These are phyloP conservation scores for Xylota sylvarum DNA, from an alignment of 2,888 invertebrate species.

Conservation along the genomic window DNA sequence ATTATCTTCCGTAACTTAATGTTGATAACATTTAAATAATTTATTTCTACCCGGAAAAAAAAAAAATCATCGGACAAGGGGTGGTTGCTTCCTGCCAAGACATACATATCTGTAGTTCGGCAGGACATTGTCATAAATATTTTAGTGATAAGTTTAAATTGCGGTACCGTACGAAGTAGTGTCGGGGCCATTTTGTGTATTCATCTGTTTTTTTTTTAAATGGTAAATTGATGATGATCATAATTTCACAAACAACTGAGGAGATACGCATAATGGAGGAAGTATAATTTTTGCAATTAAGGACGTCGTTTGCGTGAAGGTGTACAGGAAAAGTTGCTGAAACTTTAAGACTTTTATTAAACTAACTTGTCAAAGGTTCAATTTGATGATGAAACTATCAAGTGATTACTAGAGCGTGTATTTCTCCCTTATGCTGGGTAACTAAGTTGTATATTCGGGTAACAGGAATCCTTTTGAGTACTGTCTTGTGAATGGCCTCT, in stretches of 20 bases:
- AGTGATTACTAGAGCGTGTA: no score
- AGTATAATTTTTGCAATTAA: not conserved
- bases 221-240: slow-evolving; percentile 7
- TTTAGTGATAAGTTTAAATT: slow-evolving; percentile 44
- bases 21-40: slow-evolving; percentile 62
- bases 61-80: slow-evolving; percentile 15
- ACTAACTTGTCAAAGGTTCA: no score
- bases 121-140: slow-evolving; percentile 33
- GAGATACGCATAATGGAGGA: not conserved
- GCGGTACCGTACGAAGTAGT: not conserved
- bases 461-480: no score
- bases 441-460: no score
- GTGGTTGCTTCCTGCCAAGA: not conserved
- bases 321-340: no score
- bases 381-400: no score
- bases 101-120: not conserved
- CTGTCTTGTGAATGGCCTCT: no score
- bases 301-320: not conserved
- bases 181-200: slow-evolving; percentile 1
- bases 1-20: slow-evolving; percentile 35
- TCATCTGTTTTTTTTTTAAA: not conserved
- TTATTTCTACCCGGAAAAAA: slow-evolving; percentile 40
- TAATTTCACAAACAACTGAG: not conserved
- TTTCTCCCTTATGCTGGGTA: no score
- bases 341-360: no score